A percentile compares a stretch with the other conserved stretches of the same genome.
These are phyloP conservation scores for Tanaodytes sp. DNA, from an alignment of 2,888 invertebrate genomes.

Conservation along the genomic window DNA sequence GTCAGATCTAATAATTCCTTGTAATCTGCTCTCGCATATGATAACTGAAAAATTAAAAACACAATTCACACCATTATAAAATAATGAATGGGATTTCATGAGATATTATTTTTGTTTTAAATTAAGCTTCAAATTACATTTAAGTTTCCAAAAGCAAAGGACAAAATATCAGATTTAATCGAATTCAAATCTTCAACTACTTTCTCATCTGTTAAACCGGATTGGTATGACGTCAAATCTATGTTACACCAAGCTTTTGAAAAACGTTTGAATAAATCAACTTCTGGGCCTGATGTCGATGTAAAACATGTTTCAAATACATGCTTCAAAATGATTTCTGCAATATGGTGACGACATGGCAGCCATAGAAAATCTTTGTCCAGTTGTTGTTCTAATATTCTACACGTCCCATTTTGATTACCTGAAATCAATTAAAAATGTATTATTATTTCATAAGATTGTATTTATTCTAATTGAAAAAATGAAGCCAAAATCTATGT, in stretches of 20 bases:
- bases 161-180: background rate
- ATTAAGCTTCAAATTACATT: no score
- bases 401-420: constrained; percentile 3
- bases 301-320: constrained; percentile 13
- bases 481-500: background rate
- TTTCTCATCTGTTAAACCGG: background rate
- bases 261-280: background rate
- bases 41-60: no score
- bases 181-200: background rate
- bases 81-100: no score
- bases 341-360: constrained; percentile 15
- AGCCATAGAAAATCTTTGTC: background rate
- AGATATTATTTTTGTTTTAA: no score
- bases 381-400: constrained; percentile 7
- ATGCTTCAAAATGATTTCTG: constrained; percentile 5
- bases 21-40: no score
- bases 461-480: background rate
- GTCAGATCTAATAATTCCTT: no score
- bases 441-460: background rate
- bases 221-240: background rate
- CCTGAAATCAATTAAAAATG: background rate
- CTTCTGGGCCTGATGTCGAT: constrained; percentile 1
- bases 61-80: no score
- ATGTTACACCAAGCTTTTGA: background rate
- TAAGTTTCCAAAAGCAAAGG: background rate